Evolutionary conservation across 1,140 invertebrate genomes (phyloP).

Genomic region (Zophobas atratus): DNA sequence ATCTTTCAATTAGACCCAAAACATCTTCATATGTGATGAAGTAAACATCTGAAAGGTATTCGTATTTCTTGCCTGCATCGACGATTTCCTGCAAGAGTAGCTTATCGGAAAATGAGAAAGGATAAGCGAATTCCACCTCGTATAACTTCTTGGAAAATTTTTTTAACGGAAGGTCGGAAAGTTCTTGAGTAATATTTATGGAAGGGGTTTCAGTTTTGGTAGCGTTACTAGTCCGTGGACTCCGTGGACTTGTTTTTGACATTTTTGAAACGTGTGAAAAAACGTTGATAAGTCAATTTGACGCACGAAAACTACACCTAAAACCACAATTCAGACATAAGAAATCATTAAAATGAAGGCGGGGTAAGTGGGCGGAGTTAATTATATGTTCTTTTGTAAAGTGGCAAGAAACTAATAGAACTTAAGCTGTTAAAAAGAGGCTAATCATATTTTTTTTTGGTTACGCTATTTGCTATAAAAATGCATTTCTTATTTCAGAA

Average conservation of each 20-base stretch:
- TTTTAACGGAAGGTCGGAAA: neutral
- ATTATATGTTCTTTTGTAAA: no score
- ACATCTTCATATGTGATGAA: slow-evolving; percentile 13
- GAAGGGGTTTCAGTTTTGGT: neutral
- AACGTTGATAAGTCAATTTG: no score
- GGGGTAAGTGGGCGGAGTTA: no score
- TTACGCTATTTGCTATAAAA: no score
- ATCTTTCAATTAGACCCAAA: neutral
- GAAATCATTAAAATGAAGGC: no score
- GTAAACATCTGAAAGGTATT: slow-evolving; percentile 18
- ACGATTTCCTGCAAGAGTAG: slow-evolving; percentile 13
- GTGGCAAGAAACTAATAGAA: no score
- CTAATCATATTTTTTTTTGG: no score
- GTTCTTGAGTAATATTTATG: neutral
- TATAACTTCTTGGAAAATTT: slow-evolving; percentile 16
- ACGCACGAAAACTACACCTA: no score
- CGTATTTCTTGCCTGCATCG: slow-evolving; percentile 4
- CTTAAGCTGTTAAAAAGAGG: no score
- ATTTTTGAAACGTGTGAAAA: neutral
- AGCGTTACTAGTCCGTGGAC: neutral
- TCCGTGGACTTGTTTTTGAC: neutral
- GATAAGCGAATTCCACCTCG: neutral
- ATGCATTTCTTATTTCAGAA: no score
- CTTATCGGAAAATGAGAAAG: neutral
- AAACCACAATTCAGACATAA: no score